Conservation (phyloP, 2,113 vertebrate genomes). For the Hypomesus transpacificus region DNA sequence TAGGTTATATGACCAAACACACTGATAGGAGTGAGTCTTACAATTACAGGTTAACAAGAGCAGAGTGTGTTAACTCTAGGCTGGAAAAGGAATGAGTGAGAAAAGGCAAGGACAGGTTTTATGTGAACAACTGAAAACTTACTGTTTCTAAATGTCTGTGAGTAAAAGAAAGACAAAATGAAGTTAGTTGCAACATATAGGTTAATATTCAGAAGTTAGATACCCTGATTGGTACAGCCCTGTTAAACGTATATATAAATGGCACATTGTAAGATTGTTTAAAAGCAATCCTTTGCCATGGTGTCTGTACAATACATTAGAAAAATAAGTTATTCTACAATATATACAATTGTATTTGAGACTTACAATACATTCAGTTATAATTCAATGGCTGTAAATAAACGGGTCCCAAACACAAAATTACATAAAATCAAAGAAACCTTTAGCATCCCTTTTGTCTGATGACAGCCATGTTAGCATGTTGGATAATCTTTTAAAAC, state of each 20-base stretch:
- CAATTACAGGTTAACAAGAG: neutral
- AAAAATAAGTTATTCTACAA: neutral
- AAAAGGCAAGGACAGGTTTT: conserved; percentile 3
- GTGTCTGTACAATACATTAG: neutral
- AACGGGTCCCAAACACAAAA: neutral
- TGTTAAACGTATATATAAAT: neutral
- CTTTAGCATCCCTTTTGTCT: neutral
- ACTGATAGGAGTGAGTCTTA: conserved; percentile 1
- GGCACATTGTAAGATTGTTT: neutral
- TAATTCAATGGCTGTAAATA: neutral
- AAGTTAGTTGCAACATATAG: conserved; percentile 48
- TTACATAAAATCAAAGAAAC: neutral
- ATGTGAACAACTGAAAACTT: conserved; percentile 45
- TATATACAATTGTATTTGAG: neutral
- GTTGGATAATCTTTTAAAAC: too few species aligned
- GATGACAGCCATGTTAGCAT: too few species aligned
- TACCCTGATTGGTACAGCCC: neutral
- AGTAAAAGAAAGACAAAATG: conserved; percentile 39
- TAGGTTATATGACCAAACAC: conserved; percentile 21
- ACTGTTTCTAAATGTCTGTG: conserved; percentile 63
- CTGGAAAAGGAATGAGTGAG: conserved; percentile 19
- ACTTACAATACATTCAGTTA: neutral
- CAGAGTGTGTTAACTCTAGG: neutral
- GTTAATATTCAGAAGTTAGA: conserved; percentile 26
- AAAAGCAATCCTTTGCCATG: neutral